Conservation (phyloP, 2,888 invertebrate genomes). For the Drosophila tripunctata region DNA sequence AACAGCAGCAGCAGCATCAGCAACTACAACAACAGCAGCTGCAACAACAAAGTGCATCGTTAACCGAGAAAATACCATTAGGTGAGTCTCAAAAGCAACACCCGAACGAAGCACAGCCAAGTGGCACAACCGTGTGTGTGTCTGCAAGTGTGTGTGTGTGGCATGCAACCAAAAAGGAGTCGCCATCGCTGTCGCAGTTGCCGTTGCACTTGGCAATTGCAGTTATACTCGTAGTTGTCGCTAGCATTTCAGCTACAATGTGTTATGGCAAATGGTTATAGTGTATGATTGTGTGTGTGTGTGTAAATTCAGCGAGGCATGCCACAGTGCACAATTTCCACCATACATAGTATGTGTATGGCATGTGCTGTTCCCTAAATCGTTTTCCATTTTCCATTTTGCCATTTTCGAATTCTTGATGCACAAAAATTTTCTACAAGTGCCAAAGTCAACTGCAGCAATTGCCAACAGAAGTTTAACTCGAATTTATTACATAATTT, state of each 20-base stretch:
- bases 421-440: conserved; percentile 9
- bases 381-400: conserved; percentile 14
- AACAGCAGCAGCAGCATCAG: conserved; percentile 30
- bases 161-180: conserved; percentile 24
- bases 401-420: conserved; percentile 15
- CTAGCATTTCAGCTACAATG: conserved; percentile 59
- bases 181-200: neutral
- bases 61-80: conserved; percentile 84
- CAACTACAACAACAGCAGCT: conserved; percentile 40
- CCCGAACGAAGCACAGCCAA: conserved; percentile 20
- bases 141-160: too few species aligned
- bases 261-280: conserved; percentile 53
- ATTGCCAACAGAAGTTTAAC: conserved; percentile 8
- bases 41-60: conserved; percentile 71
- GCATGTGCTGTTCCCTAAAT: conserved; percentile 30
- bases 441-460: conserved; percentile 10
- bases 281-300: conserved; percentile 21
- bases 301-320: conserved; percentile 7
- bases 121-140: conserved; percentile 2
- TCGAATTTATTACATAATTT: neutral
- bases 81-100: conserved; percentile 79
- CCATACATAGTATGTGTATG: conserved; percentile 2
- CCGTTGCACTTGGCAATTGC: neutral
- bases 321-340: neutral
- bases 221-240: conserved; percentile 55